These are phyloP conservation scores for Gallirallus australis DNA, from an alignment of 2,797 vertebrate genomes.

Conservation along the genomic window DNA sequence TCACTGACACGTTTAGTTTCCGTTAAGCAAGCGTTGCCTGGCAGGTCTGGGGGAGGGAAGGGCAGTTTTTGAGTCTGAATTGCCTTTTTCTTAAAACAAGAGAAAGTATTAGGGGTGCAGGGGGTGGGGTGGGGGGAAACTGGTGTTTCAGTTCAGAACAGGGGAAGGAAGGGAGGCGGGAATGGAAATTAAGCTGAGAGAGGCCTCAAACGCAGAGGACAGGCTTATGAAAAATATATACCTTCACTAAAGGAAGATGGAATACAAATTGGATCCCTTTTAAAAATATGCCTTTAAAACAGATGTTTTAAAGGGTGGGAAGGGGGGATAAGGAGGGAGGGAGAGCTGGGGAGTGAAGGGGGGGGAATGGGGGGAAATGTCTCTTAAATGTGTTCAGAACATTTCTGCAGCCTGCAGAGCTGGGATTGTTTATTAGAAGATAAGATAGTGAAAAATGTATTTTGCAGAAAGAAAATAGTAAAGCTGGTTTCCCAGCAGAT, in stretches of 20 bases:
- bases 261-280: conserved; percentile 77
- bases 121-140: background rate
- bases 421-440: conserved; percentile 86
- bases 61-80: background rate
- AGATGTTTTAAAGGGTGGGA: conserved; percentile 68
- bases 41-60: background rate
- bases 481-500: conserved; percentile 82
- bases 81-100: conserved; percentile 56
- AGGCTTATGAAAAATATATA: conserved; percentile 74
- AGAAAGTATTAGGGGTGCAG: background rate
- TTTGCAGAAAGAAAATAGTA: conserved; percentile 85
- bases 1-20: conserved; percentile 55
- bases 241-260: conserved; percentile 70
- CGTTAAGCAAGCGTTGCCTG: background rate
- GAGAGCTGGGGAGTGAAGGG: background rate
- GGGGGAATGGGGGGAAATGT: conserved; percentile 39
- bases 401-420: conserved; percentile 77
- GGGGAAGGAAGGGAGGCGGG: background rate
- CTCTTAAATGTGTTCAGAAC: conserved; percentile 79
- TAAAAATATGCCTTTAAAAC: conserved; percentile 74
- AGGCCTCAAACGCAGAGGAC: conserved; percentile 55
- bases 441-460: conserved; percentile 88
- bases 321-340: background rate
- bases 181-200: conserved; percentile 33
- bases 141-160: conserved; percentile 20